These are phyloP conservation scores for Choristoneura rosaceana DNA, from an alignment of 2,888 invertebrate species.

Conservation along the genomic window DNA sequence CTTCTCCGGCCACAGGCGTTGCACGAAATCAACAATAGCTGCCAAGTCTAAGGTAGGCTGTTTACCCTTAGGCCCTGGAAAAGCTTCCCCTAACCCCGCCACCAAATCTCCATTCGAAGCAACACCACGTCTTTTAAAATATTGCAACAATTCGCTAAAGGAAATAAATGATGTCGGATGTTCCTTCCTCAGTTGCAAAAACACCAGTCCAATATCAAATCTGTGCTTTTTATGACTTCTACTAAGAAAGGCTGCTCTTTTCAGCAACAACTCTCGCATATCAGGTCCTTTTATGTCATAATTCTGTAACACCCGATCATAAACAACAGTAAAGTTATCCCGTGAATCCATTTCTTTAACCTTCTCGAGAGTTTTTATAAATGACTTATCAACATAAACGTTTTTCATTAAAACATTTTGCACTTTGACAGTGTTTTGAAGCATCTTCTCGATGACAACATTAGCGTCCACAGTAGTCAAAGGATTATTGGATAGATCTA, in stretches of 20 bases:
- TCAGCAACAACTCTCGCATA: constrained; percentile 52
- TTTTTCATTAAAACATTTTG: constrained; percentile 54
- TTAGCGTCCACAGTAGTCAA: constrained; percentile 53
- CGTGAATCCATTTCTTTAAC: constrained; percentile 54
- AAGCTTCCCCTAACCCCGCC: not conserved
- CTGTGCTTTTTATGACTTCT: constrained; percentile 45
- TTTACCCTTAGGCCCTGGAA: constrained; percentile 5
- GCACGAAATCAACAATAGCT: constrained; percentile 48
- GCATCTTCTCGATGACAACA: constrained; percentile 52
- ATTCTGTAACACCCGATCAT: constrained; percentile 52
- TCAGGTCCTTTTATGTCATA: constrained; percentile 54
- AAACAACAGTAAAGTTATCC: constrained; percentile 51
- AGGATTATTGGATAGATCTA: constrained; percentile 62
- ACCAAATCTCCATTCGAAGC: constrained; percentile 4
- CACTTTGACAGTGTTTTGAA: constrained; percentile 53
- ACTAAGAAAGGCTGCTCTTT: constrained; percentile 55
- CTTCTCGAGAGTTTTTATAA: constrained; percentile 49
- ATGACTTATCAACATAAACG: constrained; percentile 54
- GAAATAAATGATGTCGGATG: constrained; percentile 42
- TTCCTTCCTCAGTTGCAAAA: constrained; percentile 49
- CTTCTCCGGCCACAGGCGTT: constrained; percentile 50
- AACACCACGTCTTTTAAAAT: constrained; percentile 10
- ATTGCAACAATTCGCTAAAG: constrained; percentile 46
- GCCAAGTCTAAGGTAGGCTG: constrained; percentile 10
- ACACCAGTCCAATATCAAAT: constrained; percentile 52